phyloP scores from a whole-genome alignment of 2,888 invertebrate genomes.

The Frankliniella intonsa region DNA sequence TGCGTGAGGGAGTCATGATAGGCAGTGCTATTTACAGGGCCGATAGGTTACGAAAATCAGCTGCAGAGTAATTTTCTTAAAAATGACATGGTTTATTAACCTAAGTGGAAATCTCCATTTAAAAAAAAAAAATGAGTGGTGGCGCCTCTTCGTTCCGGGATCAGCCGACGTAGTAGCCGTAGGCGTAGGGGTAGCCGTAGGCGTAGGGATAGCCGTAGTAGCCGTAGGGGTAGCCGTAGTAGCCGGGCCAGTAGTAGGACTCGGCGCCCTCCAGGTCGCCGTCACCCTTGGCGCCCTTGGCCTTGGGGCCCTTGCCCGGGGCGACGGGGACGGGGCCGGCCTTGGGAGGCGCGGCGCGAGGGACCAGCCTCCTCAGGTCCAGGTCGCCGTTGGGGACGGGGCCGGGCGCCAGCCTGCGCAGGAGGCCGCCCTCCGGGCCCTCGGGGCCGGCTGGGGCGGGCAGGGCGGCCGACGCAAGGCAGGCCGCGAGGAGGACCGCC shows the following conservation, averaged over 20 bases:
- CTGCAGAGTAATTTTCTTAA: no score
- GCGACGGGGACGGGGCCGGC: not conserved
- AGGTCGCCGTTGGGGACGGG: not conserved
- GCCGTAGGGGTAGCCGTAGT: slow-evolving; percentile 1
- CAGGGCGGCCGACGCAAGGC: not conserved
- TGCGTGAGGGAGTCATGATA: no score
- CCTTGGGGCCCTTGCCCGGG: not conserved
- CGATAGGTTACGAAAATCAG: no score
- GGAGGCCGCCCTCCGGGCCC: not conserved
- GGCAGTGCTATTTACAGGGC: no score
- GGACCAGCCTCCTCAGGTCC: not conserved
- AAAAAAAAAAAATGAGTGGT: no score
- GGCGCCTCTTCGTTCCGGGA: not conserved
- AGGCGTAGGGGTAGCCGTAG: slow-evolving; percentile 18
- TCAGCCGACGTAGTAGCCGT: slow-evolving; percentile 12
- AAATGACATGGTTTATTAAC: no score
- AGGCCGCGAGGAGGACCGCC: not conserved
- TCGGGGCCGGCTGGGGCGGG: no score
- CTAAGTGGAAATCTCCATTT: no score
- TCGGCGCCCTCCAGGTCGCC: slow-evolving; percentile 13
- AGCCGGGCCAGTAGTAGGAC: not conserved
- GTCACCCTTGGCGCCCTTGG: not conserved
- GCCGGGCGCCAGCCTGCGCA: not conserved
- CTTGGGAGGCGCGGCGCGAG: not conserved
- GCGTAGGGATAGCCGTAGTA: not conserved